Percentiles rank a stretch among this genome's conserved stretches.
These are phyloP conservation scores for Rhagoletis pomonella DNA, from an alignment of 1,140 invertebrate species.

Conservation along the genomic window DNA sequence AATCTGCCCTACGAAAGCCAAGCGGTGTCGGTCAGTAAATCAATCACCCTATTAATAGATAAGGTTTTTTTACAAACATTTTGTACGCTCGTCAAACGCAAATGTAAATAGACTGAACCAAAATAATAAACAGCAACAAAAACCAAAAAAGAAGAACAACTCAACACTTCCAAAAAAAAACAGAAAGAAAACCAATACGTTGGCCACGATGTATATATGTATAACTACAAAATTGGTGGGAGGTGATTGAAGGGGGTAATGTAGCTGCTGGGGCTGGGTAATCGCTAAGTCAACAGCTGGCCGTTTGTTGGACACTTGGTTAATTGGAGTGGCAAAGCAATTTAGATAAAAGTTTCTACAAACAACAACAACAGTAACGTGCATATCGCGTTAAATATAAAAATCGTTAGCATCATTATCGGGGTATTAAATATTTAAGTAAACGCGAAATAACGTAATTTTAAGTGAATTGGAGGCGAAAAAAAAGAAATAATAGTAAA, in stretches of 20 bases:
- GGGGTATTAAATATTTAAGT: conserved; percentile 30
- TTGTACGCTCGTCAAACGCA: background rate
- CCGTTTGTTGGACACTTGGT: background rate
- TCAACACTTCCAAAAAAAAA: background rate
- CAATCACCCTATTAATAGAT: background rate
- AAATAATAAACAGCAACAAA: no score
- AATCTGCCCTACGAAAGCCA: background rate
- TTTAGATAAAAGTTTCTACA: conserved; percentile 28
- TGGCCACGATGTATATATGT: no score
- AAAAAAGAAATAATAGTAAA: no score
- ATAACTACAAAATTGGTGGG: background rate
- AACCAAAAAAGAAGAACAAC: background rate
- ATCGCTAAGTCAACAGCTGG: conserved; percentile 21
- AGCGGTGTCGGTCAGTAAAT: background rate
- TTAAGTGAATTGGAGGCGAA: no score
- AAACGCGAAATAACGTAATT: conserved; percentile 42
- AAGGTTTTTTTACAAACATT: conserved; percentile 16
- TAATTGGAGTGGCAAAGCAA: conserved; percentile 38
- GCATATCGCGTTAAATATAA: no score
- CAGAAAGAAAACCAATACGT: background rate
- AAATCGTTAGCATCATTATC: conserved; percentile 44
- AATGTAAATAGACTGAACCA: background rate
- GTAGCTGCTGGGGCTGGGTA: background rate
- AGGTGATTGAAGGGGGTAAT: background rate
- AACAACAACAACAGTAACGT: no score